Percentiles rank a stretch among this genome's conserved stretches.
Evolutionary conservation across 2,888 invertebrate genomes (phyloP).

Genomic region (Polydrusus cervinus): DNA sequence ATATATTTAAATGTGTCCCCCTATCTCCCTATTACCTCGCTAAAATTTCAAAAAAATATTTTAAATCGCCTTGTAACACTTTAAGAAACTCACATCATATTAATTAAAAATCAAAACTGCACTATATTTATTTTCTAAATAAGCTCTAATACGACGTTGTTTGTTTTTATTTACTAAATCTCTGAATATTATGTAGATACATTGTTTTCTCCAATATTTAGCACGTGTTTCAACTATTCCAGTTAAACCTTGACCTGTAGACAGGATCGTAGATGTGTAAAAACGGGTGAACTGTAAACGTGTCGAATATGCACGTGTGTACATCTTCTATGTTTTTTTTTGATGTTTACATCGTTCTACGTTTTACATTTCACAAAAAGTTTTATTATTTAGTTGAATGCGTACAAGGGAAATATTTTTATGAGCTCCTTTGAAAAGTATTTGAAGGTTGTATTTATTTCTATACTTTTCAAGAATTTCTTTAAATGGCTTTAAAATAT

Average conservation of each 20-base stretch:
- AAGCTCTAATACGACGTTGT: background rate
- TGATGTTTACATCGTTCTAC: background rate
- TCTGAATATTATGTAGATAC: background rate
- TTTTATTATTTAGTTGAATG: background rate
- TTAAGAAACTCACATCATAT: too few relatives aligned
- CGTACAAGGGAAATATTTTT: too few relatives aligned
- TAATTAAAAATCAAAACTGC: too few relatives aligned
- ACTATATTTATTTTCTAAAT: too few relatives aligned
- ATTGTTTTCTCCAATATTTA: background rate
- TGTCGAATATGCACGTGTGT: slow-evolving; percentile 5
- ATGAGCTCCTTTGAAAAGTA: too few relatives aligned
- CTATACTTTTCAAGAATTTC: too few relatives aligned
- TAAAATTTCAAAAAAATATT: too few relatives aligned
- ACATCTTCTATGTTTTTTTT: background rate
- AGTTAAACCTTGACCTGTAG: background rate
- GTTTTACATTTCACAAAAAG: background rate
- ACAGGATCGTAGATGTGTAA: background rate
- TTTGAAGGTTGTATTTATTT: too few relatives aligned
- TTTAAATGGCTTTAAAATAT: too few relatives aligned
- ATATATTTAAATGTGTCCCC: too few relatives aligned
- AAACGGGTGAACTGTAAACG: background rate
- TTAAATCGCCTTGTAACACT: too few relatives aligned
- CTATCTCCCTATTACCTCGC: too few relatives aligned
- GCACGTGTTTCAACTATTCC: slow-evolving; percentile 1
- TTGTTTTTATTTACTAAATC: background rate